Base-by-base conservation (phyloP, 23 tunicate species). In the Ascidia mentula region DNA sequence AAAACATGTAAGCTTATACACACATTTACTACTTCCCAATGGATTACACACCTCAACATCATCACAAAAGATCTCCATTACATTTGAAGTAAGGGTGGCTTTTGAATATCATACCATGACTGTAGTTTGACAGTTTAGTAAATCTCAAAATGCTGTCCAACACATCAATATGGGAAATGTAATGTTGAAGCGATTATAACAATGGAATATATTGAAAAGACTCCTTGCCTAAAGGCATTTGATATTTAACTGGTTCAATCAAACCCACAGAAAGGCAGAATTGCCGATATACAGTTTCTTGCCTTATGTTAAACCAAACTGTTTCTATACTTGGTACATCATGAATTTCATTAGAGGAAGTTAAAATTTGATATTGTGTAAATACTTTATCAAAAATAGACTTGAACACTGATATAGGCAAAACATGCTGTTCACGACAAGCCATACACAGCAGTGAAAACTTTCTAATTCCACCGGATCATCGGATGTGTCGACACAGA, bases 161-260 rank as follows among this genome's bases (percentile, higher is more conserved):
- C 13, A 74, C 78, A 74, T 74, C 78, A 18, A 26, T 39, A 74
- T 74, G 78, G 6, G 78, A 6, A 38, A 74, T 28, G 40, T 74
- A 74, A 28, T 74, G 78, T 31, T 36, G 37, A 1, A 74, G 26
- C 37, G 40, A 36, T 36, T 38, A 31, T 1, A 37, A 24, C 46
- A 74, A 34, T 36, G 78, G 78, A 6, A 74, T 46, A 37, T 74
- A 74, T 37, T 74, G 78, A 46, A 36, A 74, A 28, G 45, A 36
- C n/a, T 8, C 30, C 20, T 74, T 30, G 13, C n/a, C n/a, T n/a
- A 28, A 53, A 35, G 36, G 22, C 17, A 74, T 36, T 74, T 74
- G 37, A 3, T 36, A 26, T 74, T 74, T 31, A 6, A 28, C 26
- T 28, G 46, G 78, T 36, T 38, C 78, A 36, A 74, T 46, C 4